Evolutionary conservation across 2,888 invertebrate species (phyloP), one percentile per base, ranked within the genome.

Genomic region (Caenorhabditis drosophilae): DNA sequence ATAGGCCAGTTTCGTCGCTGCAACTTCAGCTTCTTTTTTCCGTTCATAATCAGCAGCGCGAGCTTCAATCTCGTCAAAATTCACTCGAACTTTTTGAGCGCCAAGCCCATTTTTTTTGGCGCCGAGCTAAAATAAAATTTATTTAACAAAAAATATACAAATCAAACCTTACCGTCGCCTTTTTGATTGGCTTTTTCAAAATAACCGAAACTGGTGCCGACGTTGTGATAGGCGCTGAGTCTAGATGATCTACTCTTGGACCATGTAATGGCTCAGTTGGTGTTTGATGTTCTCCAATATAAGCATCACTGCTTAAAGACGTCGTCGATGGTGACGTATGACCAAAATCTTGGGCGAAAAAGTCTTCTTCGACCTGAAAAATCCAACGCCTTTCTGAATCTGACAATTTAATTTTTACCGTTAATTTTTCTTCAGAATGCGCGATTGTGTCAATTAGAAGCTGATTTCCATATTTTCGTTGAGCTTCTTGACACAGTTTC

Each of bases 21-120:
- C 68, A 15, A 59, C 49, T 23, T 63, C 63, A 20, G 68, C 68
- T 84, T 67, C 69, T 12, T 49, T 85, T 84, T 89, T 88, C 46
- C 90, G 88, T 85, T 93, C 92, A 2, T 90, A 89, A 85, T 91
- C 88, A 79, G 90, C 90, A 6, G 94, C 95, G 81, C 92, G 91
- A 70, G 90, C 89, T 85, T 97, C 96, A 64, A 97, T 89, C 83
- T 94, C 95, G 18, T 91, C 92, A 85, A 98, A 98, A 86, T 96
- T 93, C 3, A 75, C 61, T 26, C 93, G 89, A 91, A 97, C 93
- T 84, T 92, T 92, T 49, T 93, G 94, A 16, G 97, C 98, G 48
- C 97, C 97, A 52, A 97, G 86, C 0, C 92, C 91, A 38, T 91
- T 89, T 72, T 92, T 94, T 71, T 92, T 92, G 0, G 89, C 89